These are phyloP conservation scores for Eristalinus aeneus DNA, from an alignment of 2,888 invertebrate genomes.

Conservation along the genomic window DNA sequence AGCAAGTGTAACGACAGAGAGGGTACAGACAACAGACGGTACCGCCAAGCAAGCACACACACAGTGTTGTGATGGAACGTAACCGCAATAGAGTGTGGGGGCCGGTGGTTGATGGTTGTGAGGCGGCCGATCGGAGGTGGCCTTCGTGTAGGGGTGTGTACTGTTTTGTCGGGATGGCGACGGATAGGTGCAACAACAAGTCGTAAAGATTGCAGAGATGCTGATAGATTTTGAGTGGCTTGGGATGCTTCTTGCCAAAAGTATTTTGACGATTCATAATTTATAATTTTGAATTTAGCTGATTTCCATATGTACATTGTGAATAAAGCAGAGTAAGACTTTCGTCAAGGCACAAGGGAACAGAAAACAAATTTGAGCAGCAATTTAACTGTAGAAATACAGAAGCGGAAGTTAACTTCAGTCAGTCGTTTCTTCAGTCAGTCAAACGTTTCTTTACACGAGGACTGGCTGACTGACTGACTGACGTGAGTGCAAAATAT, in stretches of 20 bases:
- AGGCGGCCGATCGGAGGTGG: not conserved
- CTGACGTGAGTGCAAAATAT: too few relatives aligned
- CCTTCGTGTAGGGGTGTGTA: not conserved
- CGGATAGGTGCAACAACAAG: not conserved
- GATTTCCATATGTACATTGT: too few relatives aligned
- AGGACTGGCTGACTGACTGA: too few relatives aligned
- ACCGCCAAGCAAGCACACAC: not conserved
- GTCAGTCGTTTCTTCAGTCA: too few relatives aligned
- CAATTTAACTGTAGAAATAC: too few relatives aligned
- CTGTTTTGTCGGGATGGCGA: not conserved
- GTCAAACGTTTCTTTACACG: too few relatives aligned
- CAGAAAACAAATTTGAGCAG: too few relatives aligned
- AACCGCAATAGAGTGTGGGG: not conserved
- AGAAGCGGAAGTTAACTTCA: too few relatives aligned
- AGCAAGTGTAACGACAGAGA: slow-evolving; percentile 43
- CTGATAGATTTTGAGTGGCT: not conserved
- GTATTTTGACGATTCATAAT: not conserved
- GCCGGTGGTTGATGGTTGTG: not conserved
- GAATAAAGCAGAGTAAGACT: too few relatives aligned
- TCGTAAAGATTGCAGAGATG: not conserved
- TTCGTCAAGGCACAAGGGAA: too few relatives aligned
- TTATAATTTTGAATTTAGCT: not conserved
- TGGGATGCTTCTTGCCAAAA: not conserved
- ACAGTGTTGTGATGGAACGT: not conserved
- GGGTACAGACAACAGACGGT: not conserved